These are phyloP conservation scores for Xestia rhomboidea DNA, from an alignment of 2,888 invertebrate genomes.

Conservation along the genomic window DNA sequence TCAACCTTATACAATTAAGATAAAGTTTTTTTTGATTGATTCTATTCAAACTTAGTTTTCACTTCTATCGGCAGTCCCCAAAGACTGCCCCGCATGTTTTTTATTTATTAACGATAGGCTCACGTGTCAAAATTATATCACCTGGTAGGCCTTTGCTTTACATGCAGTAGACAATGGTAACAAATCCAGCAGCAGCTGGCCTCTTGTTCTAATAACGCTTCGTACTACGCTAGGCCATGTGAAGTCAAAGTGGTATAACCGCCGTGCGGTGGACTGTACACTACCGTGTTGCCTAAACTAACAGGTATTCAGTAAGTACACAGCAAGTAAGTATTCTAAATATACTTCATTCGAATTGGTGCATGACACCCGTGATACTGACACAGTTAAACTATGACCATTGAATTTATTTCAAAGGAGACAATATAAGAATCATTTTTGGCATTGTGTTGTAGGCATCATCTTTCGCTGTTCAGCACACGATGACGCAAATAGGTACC, in stretches of 20 bases:
- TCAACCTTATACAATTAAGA: too few species aligned
- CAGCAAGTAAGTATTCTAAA: background rate
- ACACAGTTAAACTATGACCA: background rate
- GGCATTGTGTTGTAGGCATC: background rate
- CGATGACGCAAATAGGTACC: slow-evolving; percentile 3
- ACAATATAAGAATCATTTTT: background rate
- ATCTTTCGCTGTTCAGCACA: slow-evolving; percentile 2
- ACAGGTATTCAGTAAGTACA: background rate
- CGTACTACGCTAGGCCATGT: background rate
- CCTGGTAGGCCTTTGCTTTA: background rate
- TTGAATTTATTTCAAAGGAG: slow-evolving; percentile 11
- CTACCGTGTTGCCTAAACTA: background rate
- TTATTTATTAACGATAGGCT: background rate
- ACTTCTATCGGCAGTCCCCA: too few species aligned
- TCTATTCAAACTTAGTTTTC: too few species aligned
- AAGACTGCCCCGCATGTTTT: too few species aligned
- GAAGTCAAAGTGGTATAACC: background rate
- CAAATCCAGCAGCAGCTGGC: background rate
- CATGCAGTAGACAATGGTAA: background rate
- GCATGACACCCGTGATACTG: slow-evolving; percentile 10
- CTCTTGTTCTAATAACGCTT: background rate
- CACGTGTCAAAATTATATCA: background rate
- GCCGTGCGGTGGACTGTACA: background rate
- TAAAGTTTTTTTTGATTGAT: too few species aligned
- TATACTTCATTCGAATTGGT: slow-evolving; percentile 1